Evolutionary conservation across 2,113 vertebrate genomes (phyloP).

Genomic region (Anas platyrhynchos): DNA sequence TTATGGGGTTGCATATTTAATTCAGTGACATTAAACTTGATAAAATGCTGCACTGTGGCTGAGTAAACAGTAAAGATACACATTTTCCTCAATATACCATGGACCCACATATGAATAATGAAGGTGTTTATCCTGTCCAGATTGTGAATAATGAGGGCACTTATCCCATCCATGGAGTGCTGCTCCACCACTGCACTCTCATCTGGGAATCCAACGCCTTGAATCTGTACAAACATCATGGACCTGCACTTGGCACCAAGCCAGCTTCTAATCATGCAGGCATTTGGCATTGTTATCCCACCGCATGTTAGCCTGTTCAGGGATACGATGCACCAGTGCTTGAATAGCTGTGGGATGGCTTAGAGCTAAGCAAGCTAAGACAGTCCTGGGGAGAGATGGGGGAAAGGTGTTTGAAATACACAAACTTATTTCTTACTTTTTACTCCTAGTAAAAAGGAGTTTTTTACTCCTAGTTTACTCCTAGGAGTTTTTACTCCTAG

Average conservation of each 20-base stretch:
- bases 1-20: background rate
- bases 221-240: background rate
- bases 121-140: conserved; percentile 46
- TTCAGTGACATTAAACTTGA: background rate
- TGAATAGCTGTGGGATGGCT: background rate
- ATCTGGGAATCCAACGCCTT: background rate
- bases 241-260: background rate
- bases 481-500: too few species aligned
- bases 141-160: conserved; percentile 53
- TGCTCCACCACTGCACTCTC: fast-evolving
- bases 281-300: background rate
- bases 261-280: background rate
- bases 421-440: background rate
- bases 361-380: background rate
- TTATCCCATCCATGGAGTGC: background rate
- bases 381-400: fast-evolving
- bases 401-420: background rate
- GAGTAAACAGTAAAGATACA: conserved; percentile 28
- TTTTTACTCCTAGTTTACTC: too few species aligned
- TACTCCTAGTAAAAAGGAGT: background rate
- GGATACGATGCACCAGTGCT: background rate
- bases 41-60: background rate
- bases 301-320: background rate
- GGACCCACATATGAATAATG: conserved; percentile 22
- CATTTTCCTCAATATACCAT: conserved; percentile 13